phyloP scores from a whole-genome alignment of 2,113 vertebrate genomes.

The Seriola aureovittata region DNA sequence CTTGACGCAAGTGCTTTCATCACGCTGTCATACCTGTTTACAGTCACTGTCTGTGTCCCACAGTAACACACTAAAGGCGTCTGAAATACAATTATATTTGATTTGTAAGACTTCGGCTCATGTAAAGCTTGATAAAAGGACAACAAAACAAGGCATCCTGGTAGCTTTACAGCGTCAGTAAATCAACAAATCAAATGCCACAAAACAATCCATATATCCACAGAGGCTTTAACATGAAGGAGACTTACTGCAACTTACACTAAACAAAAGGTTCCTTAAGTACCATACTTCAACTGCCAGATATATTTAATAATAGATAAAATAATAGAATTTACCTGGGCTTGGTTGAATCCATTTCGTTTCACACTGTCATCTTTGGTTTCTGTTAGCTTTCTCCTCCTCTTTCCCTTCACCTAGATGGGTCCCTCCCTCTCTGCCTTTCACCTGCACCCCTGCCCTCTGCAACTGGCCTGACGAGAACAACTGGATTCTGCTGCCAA shows the following conservation, averaged over 20 bases:
- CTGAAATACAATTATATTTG: background rate
- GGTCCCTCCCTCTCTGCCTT: conserved; percentile 61
- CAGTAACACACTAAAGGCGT: background rate
- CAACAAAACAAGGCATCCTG: background rate
- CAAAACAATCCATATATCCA: background rate
- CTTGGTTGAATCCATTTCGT: conserved; percentile 76
- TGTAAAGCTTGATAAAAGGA: background rate
- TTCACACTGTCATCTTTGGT: conserved; percentile 77
- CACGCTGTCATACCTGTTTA: conserved; percentile 41
- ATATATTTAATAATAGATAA: background rate
- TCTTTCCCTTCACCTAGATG: conserved; percentile 43
- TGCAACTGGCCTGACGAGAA: conserved; percentile 79
- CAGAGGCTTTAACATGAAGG: background rate
- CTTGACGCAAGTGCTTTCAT: conserved; percentile 45
- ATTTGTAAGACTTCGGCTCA: background rate
- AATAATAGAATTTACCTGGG: conserved; percentile 74
- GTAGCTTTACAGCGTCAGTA: background rate
- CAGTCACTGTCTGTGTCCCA: conserved; percentile 11
- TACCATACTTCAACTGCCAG: background rate
- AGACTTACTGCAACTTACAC: background rate
- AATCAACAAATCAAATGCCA: conserved; percentile 15
- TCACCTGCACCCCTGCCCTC: conserved; percentile 65
- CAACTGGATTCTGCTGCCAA: conserved; percentile 77
- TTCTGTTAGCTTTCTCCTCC: conserved; percentile 63
- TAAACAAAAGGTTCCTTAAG: background rate